These are phyloP conservation scores for Orussus abietinus DNA, from an alignment of 1,140 invertebrate species.

Conservation along the genomic window DNA sequence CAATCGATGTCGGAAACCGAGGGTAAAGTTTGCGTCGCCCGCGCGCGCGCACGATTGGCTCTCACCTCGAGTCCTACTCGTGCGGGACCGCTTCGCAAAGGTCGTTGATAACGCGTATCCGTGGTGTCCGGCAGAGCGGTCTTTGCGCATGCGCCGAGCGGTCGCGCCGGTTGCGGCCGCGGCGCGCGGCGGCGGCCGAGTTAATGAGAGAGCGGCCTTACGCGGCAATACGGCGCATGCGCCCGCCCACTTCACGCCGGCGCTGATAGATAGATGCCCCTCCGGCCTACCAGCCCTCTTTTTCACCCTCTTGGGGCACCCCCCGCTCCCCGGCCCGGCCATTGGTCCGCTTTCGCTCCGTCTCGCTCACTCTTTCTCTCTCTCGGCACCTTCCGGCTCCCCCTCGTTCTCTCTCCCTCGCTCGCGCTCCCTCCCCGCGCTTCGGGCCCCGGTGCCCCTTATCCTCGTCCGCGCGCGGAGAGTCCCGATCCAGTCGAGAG, in stretches of 20 bases:
- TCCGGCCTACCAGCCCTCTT: conserved; percentile 31
- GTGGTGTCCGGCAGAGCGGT: too few species aligned
- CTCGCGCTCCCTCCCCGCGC: conserved; percentile 1
- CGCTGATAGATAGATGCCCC: conserved; percentile 55
- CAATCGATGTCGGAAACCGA: too few species aligned
- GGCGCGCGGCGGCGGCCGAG: conserved; percentile 44
- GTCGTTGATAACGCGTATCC: too few species aligned
- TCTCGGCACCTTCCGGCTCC: conserved; percentile 21
- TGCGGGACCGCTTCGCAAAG: conserved; percentile 1
- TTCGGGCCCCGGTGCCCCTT: conserved; percentile 9
- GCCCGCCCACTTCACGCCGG: conserved; percentile 55
- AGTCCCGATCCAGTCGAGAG: too few species aligned
- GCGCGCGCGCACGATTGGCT: too few species aligned
- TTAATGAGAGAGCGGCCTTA: conserved; percentile 54
- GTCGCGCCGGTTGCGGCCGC: conserved; percentile 24
- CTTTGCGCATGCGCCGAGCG: conserved; percentile 10
- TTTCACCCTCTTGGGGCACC: too few species aligned
- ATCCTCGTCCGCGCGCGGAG: conserved; percentile 24
- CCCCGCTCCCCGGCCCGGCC: too few species aligned
- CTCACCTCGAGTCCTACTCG: conserved; percentile 4
- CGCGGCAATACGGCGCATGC: conserved; percentile 53
- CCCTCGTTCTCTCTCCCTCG: conserved; percentile 16
- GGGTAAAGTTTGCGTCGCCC: too few species aligned
- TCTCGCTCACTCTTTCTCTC: conserved; percentile 16
- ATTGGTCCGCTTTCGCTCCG: too few species aligned